A percentile compares a stretch with the other conserved stretches of the same genome.
phyloP scores from a whole-genome alignment of 2,888 invertebrate genomes.

The Agelastica alni region DNA sequence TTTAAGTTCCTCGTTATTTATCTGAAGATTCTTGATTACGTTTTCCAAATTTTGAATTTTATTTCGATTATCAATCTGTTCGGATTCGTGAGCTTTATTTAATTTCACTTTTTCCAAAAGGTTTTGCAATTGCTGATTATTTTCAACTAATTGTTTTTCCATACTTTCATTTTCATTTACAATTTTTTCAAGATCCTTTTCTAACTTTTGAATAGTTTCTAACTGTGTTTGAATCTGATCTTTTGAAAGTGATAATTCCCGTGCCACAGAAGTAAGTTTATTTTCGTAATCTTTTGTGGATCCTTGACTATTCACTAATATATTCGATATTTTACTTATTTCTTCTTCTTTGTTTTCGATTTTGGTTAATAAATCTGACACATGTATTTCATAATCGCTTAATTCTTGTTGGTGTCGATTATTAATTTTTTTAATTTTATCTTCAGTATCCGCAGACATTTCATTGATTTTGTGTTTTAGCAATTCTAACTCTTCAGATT shows the following conservation, averaged over 20 bases:
- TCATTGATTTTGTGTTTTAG: slow-evolving; percentile 18
- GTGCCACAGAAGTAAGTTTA: slow-evolving; percentile 64
- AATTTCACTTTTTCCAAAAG: slow-evolving; percentile 58
- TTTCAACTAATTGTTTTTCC: slow-evolving; percentile 24
- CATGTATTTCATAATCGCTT: slow-evolving; percentile 27
- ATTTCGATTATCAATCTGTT: slow-evolving; percentile 39
- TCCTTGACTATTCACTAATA: slow-evolving; percentile 31
- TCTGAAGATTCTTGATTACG: slow-evolving; percentile 8
- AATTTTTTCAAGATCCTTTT: slow-evolving; percentile 28
- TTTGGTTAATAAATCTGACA: slow-evolving; percentile 33
- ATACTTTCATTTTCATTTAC: slow-evolving; percentile 29
- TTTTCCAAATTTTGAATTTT: slow-evolving; percentile 42
- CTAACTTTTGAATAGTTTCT: slow-evolving; percentile 27
- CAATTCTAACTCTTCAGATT: slow-evolving; percentile 29
- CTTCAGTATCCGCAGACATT: slow-evolving; percentile 11
- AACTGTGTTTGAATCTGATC: slow-evolving; percentile 30
- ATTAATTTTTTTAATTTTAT: slow-evolving; percentile 33
- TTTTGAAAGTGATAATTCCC: slow-evolving; percentile 21
- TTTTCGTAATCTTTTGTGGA: slow-evolving; percentile 53
- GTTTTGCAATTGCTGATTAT: slow-evolving; percentile 31
- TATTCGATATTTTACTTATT: slow-evolving; percentile 33
- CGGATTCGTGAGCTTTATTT: slow-evolving; percentile 30
- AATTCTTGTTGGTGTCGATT: slow-evolving; percentile 39
- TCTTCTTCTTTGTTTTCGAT: slow-evolving; percentile 37
- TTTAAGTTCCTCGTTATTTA: slow-evolving; percentile 16